A percentile compares a stretch with the other conserved stretches of the same genome.
These are phyloP conservation scores for Conopomorpha cramerella DNA, from an alignment of 1,140 invertebrate genomes.

Conservation along the genomic window DNA sequence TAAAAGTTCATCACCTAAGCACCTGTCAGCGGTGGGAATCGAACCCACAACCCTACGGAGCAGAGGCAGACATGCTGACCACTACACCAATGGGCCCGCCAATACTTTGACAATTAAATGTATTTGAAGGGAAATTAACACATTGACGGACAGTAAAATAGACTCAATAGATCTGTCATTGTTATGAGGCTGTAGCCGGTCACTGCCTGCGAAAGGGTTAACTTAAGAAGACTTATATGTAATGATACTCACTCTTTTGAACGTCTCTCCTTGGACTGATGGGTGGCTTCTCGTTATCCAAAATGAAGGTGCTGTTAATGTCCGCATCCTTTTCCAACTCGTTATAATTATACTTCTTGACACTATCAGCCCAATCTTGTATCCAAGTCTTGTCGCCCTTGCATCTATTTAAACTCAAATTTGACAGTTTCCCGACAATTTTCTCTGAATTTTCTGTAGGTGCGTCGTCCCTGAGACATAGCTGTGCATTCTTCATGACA, in stretches of 20 bases:
- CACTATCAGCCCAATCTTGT: constrained; percentile 57
- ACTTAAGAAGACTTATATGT: too few relatives aligned
- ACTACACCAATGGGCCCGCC: too few relatives aligned
- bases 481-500: constrained; percentile 37
- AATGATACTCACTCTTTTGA: constrained; percentile 40
- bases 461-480: constrained; percentile 28
- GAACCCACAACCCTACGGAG: too few relatives aligned
- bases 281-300: constrained; percentile 24
- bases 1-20: too few relatives aligned
- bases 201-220: too few relatives aligned
- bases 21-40: too few relatives aligned
- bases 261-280: constrained; percentile 31
- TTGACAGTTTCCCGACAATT: constrained; percentile 44
- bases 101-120: too few relatives aligned
- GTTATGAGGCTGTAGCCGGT: too few relatives aligned
- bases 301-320: constrained; percentile 20
- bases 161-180: too few relatives aligned
- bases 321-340: constrained; percentile 19
- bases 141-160: too few relatives aligned
- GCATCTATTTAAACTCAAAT: constrained; percentile 52
- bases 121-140: too few relatives aligned
- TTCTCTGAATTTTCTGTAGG: constrained; percentile 43
- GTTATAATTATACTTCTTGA: constrained; percentile 54
- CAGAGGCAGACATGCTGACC: too few relatives aligned
- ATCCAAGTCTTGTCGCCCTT: constrained; percentile 59